These are phyloP conservation scores for Drosophila monieri DNA, from an alignment of 2,888 invertebrate species.

Conservation along the genomic window DNA sequence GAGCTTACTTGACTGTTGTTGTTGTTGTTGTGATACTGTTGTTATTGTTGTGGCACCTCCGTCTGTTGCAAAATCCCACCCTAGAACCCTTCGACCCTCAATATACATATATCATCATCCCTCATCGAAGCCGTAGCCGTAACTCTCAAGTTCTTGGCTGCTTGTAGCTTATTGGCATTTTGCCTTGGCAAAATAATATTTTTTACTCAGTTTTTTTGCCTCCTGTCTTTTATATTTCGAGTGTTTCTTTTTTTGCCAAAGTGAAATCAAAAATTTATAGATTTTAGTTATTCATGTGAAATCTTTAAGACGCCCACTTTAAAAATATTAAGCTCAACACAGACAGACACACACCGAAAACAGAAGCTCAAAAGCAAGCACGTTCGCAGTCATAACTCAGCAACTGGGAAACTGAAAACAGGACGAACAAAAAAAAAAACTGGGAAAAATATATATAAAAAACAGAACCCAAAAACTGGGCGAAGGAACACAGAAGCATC, in stretches of 20 bases:
- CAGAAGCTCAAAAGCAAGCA: slow-evolving; percentile 57
- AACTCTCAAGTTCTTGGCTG: slow-evolving; percentile 33
- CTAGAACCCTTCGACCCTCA: not conserved
- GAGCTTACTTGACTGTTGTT: slow-evolving; percentile 21
- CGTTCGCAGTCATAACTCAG: slow-evolving; percentile 65
- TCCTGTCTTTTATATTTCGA: not conserved
- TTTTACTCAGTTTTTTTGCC: slow-evolving; percentile 33
- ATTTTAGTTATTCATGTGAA: slow-evolving; percentile 77
- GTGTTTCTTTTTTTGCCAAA: slow-evolving; percentile 45
- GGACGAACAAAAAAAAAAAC: slow-evolving; percentile 12
- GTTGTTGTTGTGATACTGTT: slow-evolving; percentile 39
- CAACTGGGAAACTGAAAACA: slow-evolving; percentile 37
- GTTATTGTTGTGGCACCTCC: slow-evolving; percentile 51
- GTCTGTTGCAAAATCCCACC: slow-evolving; percentile 4
- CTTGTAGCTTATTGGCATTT: slow-evolving; percentile 68
- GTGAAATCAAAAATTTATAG: slow-evolving; percentile 76
- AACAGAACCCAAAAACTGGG: slow-evolving; percentile 28
- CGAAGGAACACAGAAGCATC: slow-evolving; percentile 15
- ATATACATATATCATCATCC: slow-evolving; percentile 30
- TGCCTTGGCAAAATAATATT: slow-evolving; percentile 54
- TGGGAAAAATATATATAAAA: slow-evolving; percentile 9
- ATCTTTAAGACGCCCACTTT: slow-evolving; percentile 70
- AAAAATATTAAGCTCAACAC: slow-evolving; percentile 45
- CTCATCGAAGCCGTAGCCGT: slow-evolving; percentile 31
- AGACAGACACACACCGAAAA: slow-evolving; percentile 25